These are phyloP conservation scores for Aleiodes leptofemur DNA, from an alignment of 2,888 invertebrate genomes.

Conservation along the genomic window DNA sequence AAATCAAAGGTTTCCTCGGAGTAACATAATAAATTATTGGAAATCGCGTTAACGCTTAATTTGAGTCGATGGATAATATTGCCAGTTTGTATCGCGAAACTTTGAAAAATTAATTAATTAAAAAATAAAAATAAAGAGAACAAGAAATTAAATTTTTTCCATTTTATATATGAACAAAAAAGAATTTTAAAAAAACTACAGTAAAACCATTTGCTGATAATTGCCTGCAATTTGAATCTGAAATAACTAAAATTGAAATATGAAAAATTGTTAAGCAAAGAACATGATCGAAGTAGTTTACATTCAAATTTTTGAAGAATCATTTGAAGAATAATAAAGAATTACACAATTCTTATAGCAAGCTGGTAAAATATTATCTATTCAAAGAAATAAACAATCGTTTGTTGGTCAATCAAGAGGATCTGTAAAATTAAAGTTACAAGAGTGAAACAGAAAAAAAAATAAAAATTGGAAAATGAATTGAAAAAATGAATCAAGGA, in stretches of 20 bases:
- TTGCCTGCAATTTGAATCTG: slow-evolving; percentile 5
- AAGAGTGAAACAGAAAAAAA: not conserved
- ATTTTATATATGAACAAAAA: slow-evolving; percentile 29
- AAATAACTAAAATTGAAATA: not conserved
- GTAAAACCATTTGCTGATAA: slow-evolving; percentile 3
- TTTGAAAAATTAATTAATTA: slow-evolving; percentile 38
- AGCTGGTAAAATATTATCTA: slow-evolving; percentile 55
- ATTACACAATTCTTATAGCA: slow-evolving; percentile 19
- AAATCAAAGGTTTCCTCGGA: slow-evolving; percentile 24
- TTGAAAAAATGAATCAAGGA: too few relatives aligned
- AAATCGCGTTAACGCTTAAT: slow-evolving; percentile 51
- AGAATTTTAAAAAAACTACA: not conserved
- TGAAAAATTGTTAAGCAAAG: slow-evolving; percentile 3
- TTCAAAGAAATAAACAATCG: slow-evolving; percentile 50
- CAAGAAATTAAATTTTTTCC: slow-evolving; percentile 38
- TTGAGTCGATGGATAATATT: slow-evolving; percentile 64
- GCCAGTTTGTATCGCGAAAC: slow-evolving; percentile 53
- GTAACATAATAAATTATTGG: slow-evolving; percentile 43
- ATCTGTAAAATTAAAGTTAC: not conserved
- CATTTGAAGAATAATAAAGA: not conserved
- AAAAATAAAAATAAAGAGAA: slow-evolving; percentile 40
- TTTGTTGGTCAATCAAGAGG: slow-evolving; percentile 43
- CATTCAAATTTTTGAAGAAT: not conserved
- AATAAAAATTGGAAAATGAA: not conserved
- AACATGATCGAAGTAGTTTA: slow-evolving; percentile 11